phyloP scores from a whole-genome alignment of 2,113 vertebrate species.

The Seriola dumerili region DNA sequence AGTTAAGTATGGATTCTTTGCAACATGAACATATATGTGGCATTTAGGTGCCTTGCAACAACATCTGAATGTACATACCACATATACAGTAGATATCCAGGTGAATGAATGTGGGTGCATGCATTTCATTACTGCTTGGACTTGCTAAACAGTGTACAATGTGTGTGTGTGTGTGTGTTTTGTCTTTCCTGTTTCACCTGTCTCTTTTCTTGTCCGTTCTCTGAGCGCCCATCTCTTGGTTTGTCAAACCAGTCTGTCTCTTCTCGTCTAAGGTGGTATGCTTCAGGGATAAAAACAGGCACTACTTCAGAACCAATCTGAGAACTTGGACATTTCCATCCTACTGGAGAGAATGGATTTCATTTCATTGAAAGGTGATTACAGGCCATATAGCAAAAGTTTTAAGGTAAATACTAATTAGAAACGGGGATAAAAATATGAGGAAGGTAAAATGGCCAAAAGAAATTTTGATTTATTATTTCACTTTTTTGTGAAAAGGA shows the following conservation, averaged over 20 bases:
- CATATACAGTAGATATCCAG: slow-evolving; percentile 12
- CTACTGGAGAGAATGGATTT: slow-evolving; percentile 28
- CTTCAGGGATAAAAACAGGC: slow-evolving; percentile 89
- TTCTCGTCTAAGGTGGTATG: slow-evolving; percentile 95
- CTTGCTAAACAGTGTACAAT: background rate
- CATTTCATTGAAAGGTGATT: slow-evolving; percentile 5
- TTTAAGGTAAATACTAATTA: slow-evolving; percentile 1
- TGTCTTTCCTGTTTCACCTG: slow-evolving; percentile 73
- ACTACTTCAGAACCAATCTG: slow-evolving; percentile 81
- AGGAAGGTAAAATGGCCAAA: background rate
- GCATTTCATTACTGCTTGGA: slow-evolving; percentile 8
- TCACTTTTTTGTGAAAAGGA: slow-evolving; percentile 5
- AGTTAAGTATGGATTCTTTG: slow-evolving; percentile 10
- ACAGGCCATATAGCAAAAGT: slow-evolving; percentile 8
- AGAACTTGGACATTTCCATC: slow-evolving; percentile 38
- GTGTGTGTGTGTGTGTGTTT: background rate
- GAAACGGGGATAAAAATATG: slow-evolving; percentile 2
- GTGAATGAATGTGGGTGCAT: slow-evolving; percentile 12
- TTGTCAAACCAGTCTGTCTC: slow-evolving; percentile 99
- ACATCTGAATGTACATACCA: background rate
- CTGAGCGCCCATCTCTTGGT: slow-evolving; percentile 91
- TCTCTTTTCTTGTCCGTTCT: slow-evolving; percentile 94
- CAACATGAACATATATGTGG: slow-evolving; percentile 6
- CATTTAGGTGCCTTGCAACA: slow-evolving; percentile 19
- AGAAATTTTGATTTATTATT: background rate